phyloP scores from a whole-genome alignment of 2,113 vertebrate species.

The Epinephelus moara region DNA sequence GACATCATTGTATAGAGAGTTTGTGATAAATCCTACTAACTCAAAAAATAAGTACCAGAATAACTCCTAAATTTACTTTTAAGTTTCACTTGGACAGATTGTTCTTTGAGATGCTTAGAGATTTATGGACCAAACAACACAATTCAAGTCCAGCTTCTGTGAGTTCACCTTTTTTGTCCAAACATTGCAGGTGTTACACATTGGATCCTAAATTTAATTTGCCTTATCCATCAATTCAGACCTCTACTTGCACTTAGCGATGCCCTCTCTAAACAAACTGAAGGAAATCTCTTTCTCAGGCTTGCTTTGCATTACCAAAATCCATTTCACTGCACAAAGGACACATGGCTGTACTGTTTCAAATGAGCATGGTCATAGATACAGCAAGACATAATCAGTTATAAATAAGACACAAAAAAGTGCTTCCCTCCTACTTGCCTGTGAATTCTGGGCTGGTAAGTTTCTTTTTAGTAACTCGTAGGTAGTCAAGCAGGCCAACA shows the following conservation, averaged over 20 bases:
- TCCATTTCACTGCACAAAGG: not conserved
- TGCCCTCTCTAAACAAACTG: not conserved
- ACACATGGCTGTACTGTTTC: not conserved
- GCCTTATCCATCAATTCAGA: not conserved
- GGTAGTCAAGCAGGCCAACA: conserved; percentile 85
- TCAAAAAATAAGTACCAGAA: not conserved
- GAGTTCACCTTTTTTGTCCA: not conserved
- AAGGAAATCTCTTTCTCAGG: not conserved
- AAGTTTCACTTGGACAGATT: not conserved
- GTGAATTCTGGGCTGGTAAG: conserved; percentile 90
- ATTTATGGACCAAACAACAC: not conserved
- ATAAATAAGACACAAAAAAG: not conserved
- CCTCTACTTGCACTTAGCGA: not conserved
- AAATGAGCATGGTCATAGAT: not conserved
- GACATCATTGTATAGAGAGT: not conserved
- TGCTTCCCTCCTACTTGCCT: conserved; percentile 68
- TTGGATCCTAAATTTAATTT: not conserved
- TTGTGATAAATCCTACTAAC: not conserved
- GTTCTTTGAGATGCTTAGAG: not conserved
- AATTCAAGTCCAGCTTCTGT: not conserved
- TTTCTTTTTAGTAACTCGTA: conserved; percentile 81
- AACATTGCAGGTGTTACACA: not conserved
- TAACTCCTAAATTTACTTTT: not conserved
- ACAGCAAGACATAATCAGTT: not conserved
- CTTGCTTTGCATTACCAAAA: not conserved